Base-by-base conservation (phyloP, 2,113 vertebrate species). In the Parus major region DNA sequence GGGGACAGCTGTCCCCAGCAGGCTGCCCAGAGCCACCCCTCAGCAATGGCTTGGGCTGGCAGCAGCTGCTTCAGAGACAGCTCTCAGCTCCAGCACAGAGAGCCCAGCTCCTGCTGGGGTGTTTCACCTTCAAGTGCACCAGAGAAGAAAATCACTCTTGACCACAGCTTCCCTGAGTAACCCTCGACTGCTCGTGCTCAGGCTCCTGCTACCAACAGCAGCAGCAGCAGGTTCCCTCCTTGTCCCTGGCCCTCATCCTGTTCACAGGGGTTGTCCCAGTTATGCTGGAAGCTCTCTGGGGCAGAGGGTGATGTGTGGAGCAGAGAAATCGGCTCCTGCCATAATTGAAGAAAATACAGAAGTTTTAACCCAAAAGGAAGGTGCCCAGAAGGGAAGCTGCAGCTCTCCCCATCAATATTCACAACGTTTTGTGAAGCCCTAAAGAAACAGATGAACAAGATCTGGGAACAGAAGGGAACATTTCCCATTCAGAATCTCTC, bases 401-500 rank as follows among this genome's bases (percentile, higher is more conserved):
- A 71, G 76, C 66, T 64, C 71, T 65, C n/a, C 39, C 50, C 71
- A 60, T 69, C 88, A 44, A 59, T 60, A 82, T 76, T 25, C 82
- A 59, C 82, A 68, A 17, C 25, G 9, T 44, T 88, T 82, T 56
- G 89, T 47, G 79, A 86, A 49, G 79, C 88, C 70, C 79, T 64
- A 11, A 90, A 93, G 92, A 60, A 92, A 61, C 75, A 72, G 91
- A 90, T 36, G 82, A 90, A 56, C 71, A 64, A 57, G 82, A n/a
- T 60, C 76, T 65, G 80, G 35, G 82, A 90, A 65, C 68, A 88
- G 83, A 95, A 82, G 83, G 91, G 64, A 92, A 64, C 59, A 25
- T 86, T 77, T 90, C 91, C 93, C 89, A 83, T 65, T 88, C 72
- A 65, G 82, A 93, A 93, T n/a, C 93, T 86, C 72, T 12, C 57